Percentiles rank a stretch among this genome's conserved stretches.
phyloP scores from a whole-genome alignment of 2,888 invertebrate genomes.

The Sisyra nigra region DNA sequence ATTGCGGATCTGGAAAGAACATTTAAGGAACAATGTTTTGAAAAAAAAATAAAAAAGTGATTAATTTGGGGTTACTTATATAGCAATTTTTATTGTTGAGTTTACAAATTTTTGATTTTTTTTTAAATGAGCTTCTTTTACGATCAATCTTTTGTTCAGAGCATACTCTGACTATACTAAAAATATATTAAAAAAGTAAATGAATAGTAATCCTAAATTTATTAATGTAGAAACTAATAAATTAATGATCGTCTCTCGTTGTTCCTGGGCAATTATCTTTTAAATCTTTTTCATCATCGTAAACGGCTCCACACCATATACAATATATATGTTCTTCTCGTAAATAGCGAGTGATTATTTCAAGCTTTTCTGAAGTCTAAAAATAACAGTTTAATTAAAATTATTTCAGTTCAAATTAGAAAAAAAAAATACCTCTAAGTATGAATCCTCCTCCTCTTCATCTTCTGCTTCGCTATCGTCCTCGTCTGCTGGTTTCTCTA shows the following conservation, averaged over 20 bases:
- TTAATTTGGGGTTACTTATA: too few species aligned
- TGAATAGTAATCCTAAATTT: too few species aligned
- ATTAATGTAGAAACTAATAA: too few species aligned
- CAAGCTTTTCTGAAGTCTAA: constrained; percentile 36
- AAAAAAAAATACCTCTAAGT: constrained; percentile 4
- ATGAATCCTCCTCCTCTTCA: constrained; percentile 19
- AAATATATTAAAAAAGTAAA: constrained; percentile 1
- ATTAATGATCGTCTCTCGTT: constrained; percentile 39
- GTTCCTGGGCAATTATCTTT: constrained; percentile 46
- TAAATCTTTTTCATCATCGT: constrained; percentile 43
- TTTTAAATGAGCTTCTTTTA: too few species aligned
- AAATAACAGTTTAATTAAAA: constrained; percentile 10
- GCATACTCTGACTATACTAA: neutral
- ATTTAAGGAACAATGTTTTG: too few species aligned
- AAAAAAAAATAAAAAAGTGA: too few species aligned
- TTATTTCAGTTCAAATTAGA: too few species aligned
- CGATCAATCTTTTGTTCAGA: too few species aligned
- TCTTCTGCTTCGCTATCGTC: constrained; percentile 20
- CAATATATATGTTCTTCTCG: constrained; percentile 57
- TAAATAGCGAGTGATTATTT: constrained; percentile 44
- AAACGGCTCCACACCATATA: constrained; percentile 61
- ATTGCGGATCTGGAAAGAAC: too few species aligned
- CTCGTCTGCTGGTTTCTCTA: constrained; percentile 14
- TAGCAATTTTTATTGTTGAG: too few species aligned
- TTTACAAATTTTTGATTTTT: too few species aligned